Evolutionary conservation across 2,113 vertebrate genomes (phyloP).

Genomic region (Tragelaphus buxtoni): DNA sequence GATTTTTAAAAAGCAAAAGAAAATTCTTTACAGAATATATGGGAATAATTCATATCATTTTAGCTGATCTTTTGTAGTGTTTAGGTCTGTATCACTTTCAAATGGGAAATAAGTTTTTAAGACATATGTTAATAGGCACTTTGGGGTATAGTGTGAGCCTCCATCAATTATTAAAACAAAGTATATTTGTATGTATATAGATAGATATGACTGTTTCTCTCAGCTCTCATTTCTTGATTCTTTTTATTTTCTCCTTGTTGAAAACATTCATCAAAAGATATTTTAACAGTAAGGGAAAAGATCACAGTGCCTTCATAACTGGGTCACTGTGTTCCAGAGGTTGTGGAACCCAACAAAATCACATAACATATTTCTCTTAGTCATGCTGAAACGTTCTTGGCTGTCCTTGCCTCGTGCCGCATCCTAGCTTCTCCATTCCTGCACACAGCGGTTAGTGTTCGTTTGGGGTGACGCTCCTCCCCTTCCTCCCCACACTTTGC

Average conservation of each 20-base stretch:
- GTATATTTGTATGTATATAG: not conserved
- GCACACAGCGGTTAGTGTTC: accelerated
- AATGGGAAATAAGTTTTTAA: not conserved
- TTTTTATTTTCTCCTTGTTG: not conserved
- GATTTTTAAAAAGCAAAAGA: not conserved
- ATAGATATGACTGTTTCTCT: not conserved
- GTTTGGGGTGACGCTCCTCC: accelerated
- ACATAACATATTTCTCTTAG: not conserved
- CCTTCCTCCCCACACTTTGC: not conserved
- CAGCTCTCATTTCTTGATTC: not conserved
- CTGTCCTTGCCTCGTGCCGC: not conserved
- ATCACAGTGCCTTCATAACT: not conserved
- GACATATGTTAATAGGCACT: not conserved
- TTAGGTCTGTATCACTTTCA: not conserved
- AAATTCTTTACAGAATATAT: not conserved
- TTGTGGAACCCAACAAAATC: not conserved
- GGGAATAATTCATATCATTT: not conserved
- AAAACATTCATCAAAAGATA: not conserved
- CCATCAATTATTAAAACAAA: not conserved
- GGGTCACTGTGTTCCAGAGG: not conserved
- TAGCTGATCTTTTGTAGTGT: not conserved
- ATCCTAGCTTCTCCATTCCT: not conserved
- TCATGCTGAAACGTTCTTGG: not conserved
- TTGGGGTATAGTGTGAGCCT: not conserved
- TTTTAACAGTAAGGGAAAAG: not conserved